phyloP scores from a whole-genome alignment of 1,140 invertebrate genomes.

The Lordiphosa stackelbergi region DNA sequence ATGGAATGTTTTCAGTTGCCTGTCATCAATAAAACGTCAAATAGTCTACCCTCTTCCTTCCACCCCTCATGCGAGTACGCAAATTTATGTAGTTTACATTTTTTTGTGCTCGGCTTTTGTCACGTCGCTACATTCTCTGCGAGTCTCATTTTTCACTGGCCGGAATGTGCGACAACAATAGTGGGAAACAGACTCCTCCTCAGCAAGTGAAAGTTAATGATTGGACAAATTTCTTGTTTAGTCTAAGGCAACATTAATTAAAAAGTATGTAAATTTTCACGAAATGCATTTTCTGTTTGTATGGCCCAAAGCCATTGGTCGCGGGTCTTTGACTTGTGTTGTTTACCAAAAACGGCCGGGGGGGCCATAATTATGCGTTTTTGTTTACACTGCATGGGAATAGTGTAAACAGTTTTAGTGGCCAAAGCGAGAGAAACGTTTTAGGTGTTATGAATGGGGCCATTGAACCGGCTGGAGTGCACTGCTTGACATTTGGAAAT shows the following conservation, averaged over 20 bases:
- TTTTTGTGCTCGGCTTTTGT: slow-evolving; percentile 34
- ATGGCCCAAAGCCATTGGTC: not conserved
- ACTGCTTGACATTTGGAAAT: slow-evolving; percentile 27
- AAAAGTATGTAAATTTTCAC: slow-evolving; percentile 33
- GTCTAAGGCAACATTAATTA: slow-evolving; percentile 12
- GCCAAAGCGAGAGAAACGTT: slow-evolving; percentile 7
- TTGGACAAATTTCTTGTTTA: slow-evolving; percentile 8
- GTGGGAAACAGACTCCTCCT: slow-evolving; percentile 8
- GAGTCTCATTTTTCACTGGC: slow-evolving; percentile 31
- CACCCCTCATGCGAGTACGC: slow-evolving; percentile 36
- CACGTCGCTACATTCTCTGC: slow-evolving; percentile 34
- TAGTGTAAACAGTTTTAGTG: slow-evolving; percentile 36
- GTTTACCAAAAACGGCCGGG: slow-evolving; percentile 12
- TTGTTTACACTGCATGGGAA: slow-evolving; percentile 42
- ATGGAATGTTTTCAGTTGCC: slow-evolving; percentile 46
- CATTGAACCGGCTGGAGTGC: slow-evolving; percentile 12
- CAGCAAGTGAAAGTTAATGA: slow-evolving; percentile 14
- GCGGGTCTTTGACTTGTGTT: slow-evolving; percentile 14
- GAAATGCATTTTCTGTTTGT: slow-evolving; percentile 9
- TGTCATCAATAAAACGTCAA: slow-evolving; percentile 71
- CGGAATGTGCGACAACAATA: slow-evolving; percentile 28
- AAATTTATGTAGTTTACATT: slow-evolving; percentile 70
- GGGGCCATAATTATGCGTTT: slow-evolving; percentile 37
- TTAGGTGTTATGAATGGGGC: slow-evolving; percentile 6
- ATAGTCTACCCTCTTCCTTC: slow-evolving; percentile 31